Evolutionary conservation across 2,888 invertebrate species (phyloP).

Genomic region (Ophion ellenae): DNA sequence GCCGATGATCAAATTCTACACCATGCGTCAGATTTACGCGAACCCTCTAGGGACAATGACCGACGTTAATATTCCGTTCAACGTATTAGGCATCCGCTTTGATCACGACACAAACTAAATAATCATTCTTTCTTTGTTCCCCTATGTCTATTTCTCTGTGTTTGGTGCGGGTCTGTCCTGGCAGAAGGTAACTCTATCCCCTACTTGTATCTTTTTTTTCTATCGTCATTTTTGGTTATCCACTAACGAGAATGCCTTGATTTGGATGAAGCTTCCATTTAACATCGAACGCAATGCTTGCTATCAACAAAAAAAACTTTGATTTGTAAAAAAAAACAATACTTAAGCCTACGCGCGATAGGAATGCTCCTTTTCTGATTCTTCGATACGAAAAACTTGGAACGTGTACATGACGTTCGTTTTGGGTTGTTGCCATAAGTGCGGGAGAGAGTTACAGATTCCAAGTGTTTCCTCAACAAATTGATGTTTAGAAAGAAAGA

Average conservation of each 20-base stretch:
- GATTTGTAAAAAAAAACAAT: neutral
- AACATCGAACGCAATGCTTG: neutral
- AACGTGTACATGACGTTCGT: too few relatives aligned
- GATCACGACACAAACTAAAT: constrained; percentile 69
- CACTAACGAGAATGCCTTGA: constrained; percentile 41
- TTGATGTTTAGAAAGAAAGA: too few relatives aligned
- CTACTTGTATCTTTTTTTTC: constrained; percentile 70
- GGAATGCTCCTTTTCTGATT: neutral
- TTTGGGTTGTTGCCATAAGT: neutral
- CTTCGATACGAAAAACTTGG: neutral
- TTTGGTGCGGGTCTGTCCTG: constrained; percentile 83
- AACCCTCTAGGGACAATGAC: neutral
- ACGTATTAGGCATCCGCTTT: constrained; percentile 20
- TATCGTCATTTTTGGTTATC: constrained; percentile 44
- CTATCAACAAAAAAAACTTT: neutral
- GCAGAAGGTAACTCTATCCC: constrained; percentile 82
- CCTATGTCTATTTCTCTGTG: constrained; percentile 82
- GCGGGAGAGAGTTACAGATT: too few relatives aligned
- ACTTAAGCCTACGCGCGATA: neutral
- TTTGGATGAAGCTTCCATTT: constrained; percentile 4
- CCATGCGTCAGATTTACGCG: neutral
- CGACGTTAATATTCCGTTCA: neutral
- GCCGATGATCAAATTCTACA: too few relatives aligned
- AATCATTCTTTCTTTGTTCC: constrained; percentile 81
- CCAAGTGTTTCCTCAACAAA: too few relatives aligned